phyloP scores from a whole-genome alignment of 2,888 invertebrate species.

The Autographa gamma region DNA sequence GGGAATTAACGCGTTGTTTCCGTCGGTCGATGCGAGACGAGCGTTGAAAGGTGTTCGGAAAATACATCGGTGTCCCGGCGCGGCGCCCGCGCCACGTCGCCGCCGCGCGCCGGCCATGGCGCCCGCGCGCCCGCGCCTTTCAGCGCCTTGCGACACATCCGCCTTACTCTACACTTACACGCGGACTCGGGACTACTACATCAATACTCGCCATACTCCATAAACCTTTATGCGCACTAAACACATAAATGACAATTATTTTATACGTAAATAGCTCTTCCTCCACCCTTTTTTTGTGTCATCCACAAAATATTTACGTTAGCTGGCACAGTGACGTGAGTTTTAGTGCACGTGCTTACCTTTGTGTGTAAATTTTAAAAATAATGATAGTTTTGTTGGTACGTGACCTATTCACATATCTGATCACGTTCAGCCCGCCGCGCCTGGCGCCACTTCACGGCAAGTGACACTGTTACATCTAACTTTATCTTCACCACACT shows the following conservation, averaged over 20 bases:
- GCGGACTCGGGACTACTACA: conserved; percentile 36
- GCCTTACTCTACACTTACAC: conserved; percentile 54
- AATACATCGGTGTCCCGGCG: conserved; percentile 79
- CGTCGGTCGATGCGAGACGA: conserved; percentile 87
- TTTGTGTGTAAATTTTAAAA: conserved; percentile 67
- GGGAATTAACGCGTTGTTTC: conserved; percentile 89
- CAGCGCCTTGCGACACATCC: conserved; percentile 79
- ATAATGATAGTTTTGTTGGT: conserved; percentile 69
- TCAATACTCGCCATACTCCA: conserved; percentile 14
- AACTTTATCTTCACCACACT: conserved; percentile 71
- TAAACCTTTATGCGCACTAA: conserved; percentile 34
- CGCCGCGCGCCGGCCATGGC: conserved; percentile 62
- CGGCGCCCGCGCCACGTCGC: conserved; percentile 36
- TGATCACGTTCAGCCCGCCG: conserved; percentile 58
- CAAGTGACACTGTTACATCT: conserved; percentile 66
- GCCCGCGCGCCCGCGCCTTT: conserved; percentile 67
- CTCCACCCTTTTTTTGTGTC: conserved; percentile 27
- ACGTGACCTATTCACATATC: conserved; percentile 84
- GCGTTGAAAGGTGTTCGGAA: conserved; percentile 88
- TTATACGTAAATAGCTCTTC: conserved; percentile 12
- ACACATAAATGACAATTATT: not conserved
- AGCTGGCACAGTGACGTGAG: conserved; percentile 14
- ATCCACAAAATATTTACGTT: conserved; percentile 14
- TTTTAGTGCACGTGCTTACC: conserved; percentile 68
- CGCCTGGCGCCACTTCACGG: conserved; percentile 39